Conservation (phyloP, 35 echinoderm and acorn worm species). For the Nesometra sesokonis region DNA sequence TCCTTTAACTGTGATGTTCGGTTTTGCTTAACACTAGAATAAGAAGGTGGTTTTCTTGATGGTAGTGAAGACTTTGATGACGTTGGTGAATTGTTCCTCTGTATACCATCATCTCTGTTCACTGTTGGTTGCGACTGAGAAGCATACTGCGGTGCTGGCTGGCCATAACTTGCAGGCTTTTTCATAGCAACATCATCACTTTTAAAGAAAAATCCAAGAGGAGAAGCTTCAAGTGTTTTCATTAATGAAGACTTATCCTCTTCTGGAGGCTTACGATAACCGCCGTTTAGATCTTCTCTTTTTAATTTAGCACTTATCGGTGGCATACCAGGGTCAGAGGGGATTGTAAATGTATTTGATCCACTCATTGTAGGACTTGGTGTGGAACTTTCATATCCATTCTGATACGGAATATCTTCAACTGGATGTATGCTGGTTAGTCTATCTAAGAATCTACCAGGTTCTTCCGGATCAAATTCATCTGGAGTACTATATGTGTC, state of each 20-base stretch:
- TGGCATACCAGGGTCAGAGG: not conserved
- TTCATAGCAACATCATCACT: not conserved
- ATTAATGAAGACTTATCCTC: not conserved
- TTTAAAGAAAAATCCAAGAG: not conserved
- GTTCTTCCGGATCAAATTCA: not conserved
- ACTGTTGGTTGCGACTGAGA: not conserved
- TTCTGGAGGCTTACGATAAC: not conserved
- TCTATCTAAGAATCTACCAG: not conserved
- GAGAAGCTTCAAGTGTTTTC: not conserved
- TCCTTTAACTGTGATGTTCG: not conserved
- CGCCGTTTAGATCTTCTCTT: not conserved
- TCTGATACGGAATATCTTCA: not conserved
- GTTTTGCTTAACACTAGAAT: not conserved
- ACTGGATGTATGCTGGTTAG: not conserved
- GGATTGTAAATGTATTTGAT: not conserved
- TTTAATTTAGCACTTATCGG: not conserved
- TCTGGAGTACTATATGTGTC: not conserved
- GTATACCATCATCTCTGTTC: not conserved
- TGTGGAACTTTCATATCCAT: not conserved
- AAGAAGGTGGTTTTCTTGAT: not conserved
- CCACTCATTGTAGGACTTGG: not conserved
- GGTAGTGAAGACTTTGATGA: not conserved
- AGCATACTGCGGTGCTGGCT: not conserved
- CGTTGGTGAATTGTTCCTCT: not conserved
- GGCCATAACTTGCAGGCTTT: not conserved